Conservation (phyloP, 2,888 invertebrate species). For the Netelia fuscicornis region DNA sequence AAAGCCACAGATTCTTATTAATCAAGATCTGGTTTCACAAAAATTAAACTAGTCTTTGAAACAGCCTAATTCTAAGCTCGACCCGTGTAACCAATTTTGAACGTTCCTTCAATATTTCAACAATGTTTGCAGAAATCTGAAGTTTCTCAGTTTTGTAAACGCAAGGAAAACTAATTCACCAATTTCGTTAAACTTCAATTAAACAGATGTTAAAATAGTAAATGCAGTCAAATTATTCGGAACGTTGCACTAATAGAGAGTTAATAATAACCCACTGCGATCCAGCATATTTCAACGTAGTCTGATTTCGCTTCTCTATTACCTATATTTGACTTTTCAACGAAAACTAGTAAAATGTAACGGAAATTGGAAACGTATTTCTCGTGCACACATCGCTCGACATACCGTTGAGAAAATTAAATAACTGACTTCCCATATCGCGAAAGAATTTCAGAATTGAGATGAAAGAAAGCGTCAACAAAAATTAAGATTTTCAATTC, state of each 20-base stretch:
- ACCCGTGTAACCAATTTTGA: too few relatives aligned
- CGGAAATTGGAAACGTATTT: background rate
- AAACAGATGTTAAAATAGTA: conserved; percentile 38
- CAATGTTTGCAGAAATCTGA: too few relatives aligned
- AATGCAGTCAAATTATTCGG: conserved; percentile 37
- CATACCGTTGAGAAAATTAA: too few relatives aligned
- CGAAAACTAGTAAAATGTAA: conserved; percentile 5
- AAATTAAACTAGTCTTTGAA: background rate
- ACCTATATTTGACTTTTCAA: conserved; percentile 37
- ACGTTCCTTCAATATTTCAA: background rate
- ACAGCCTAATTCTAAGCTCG: background rate
- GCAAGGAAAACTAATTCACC: background rate
- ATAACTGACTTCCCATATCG: too few relatives aligned
- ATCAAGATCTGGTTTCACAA: background rate
- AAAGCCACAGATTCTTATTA: conserved; percentile 41
- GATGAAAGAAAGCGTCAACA: too few relatives aligned
- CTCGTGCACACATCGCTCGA: too few relatives aligned
- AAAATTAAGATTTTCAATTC: too few relatives aligned
- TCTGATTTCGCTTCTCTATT: conserved; percentile 6
- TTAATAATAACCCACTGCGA: conserved; percentile 54
- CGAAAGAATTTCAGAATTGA: too few relatives aligned
- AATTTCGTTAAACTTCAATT: conserved; percentile 13
- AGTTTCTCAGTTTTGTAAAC: background rate
- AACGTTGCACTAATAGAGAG: conserved; percentile 49
- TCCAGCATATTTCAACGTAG: conserved; percentile 28